Percentiles rank a stretch among this genome's conserved stretches.
phyloP scores from a whole-genome alignment of 2,113 vertebrate genomes.

The Gulo gulo region DNA sequence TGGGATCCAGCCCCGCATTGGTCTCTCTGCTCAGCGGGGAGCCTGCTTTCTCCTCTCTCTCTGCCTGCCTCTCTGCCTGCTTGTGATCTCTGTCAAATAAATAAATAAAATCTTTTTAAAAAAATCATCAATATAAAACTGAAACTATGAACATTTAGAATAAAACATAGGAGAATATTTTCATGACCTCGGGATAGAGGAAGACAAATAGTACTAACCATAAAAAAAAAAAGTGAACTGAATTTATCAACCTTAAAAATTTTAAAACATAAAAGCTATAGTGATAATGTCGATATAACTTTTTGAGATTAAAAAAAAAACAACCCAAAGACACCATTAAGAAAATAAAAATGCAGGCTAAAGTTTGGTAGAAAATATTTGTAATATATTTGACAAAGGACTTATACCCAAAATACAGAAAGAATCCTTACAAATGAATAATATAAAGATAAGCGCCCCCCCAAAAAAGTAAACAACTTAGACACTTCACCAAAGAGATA shows the following conservation, averaged over 20 bases:
- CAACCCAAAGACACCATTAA: not conserved
- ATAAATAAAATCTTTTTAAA: too few relatives aligned
- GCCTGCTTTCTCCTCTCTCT: too few relatives aligned
- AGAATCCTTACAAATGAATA: not conserved
- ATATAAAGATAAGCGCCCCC: not conserved
- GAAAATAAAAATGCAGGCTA: not conserved
- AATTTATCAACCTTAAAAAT: not conserved
- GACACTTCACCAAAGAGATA: not conserved
- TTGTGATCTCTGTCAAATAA: too few relatives aligned
- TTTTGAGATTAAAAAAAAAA: not conserved
- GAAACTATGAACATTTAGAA: not conserved
- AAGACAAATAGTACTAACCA: not conserved
- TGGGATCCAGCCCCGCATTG: too few relatives aligned
- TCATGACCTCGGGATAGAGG: not conserved
- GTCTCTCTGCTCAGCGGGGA: too few relatives aligned
- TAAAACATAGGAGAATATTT: not conserved
- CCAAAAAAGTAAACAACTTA: not conserved
- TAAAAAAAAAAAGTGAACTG: not conserved
- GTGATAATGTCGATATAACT: not conserved
- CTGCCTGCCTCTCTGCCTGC: too few relatives aligned
- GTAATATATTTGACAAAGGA: not conserved
- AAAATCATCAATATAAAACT: not conserved
- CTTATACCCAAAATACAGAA: not conserved
- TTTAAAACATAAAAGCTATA: not conserved
- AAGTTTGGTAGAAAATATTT: not conserved